Percentiles rank a stretch among this genome's conserved stretches.
Evolutionary conservation across 2,888 invertebrate genomes (phyloP).

Genomic region (Thymelicus acteon): DNA sequence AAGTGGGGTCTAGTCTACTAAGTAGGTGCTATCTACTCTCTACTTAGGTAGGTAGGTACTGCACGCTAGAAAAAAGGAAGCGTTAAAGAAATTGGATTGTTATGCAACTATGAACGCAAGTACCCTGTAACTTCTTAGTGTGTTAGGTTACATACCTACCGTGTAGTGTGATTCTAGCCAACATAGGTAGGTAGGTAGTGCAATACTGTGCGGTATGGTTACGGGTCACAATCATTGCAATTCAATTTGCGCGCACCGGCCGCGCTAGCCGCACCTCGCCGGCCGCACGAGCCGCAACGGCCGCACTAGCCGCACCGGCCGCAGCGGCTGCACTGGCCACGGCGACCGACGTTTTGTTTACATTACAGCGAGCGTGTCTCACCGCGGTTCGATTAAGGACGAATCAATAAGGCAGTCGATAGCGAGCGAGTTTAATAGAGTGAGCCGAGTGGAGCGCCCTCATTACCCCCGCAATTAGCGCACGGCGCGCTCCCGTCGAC

Average conservation of each 20-base stretch:
- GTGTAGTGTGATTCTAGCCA: too few species aligned
- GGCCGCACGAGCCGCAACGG: conserved; percentile 43
- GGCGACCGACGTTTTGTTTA: conserved; percentile 66
- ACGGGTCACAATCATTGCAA: conserved; percentile 69
- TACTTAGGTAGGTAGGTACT: too few species aligned
- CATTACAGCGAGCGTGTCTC: conserved; percentile 62
- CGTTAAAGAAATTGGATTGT: too few species aligned
- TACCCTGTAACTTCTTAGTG: not conserved
- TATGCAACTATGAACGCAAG: not conserved
- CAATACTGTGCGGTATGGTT: conserved; percentile 20
- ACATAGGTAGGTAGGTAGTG: too few species aligned
- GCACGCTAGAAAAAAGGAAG: too few species aligned
- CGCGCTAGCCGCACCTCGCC: conserved; percentile 41
- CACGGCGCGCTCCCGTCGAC: conserved; percentile 81
- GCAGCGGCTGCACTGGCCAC: conserved; percentile 42
- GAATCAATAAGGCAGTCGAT: conserved; percentile 84
- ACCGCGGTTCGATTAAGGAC: conserved; percentile 77
- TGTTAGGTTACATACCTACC: too few species aligned
- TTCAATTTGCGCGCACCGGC: conserved; percentile 64
- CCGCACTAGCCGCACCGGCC: conserved; percentile 40
- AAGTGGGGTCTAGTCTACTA: conserved; percentile 3
- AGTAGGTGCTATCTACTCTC: too few species aligned
- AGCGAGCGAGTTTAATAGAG: conserved; percentile 83
- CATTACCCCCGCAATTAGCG: conserved; percentile 85
- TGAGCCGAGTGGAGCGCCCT: conserved; percentile 82